Conservation (phyloP, 2,113 vertebrate species). For the Bostrychus sinensis region DNA sequence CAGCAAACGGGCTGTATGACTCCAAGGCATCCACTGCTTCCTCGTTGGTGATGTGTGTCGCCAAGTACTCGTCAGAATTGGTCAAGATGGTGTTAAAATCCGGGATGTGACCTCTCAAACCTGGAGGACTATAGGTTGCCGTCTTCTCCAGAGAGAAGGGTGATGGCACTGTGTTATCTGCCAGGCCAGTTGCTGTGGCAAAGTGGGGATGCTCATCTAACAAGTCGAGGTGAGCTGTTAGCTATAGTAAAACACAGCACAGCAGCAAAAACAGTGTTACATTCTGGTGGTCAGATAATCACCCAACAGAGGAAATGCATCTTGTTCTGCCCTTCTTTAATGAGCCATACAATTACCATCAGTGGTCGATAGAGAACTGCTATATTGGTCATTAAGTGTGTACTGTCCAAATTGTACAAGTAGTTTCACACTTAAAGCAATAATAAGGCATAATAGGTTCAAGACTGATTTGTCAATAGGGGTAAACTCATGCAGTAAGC, state of each 20-base stretch:
- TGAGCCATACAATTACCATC: conserved; percentile 61
- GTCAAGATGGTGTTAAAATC: conserved; percentile 37
- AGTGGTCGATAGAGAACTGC: conserved; percentile 45
- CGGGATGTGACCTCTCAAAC: conserved; percentile 44
- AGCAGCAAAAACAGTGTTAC: conserved; percentile 45
- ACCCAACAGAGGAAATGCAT: conserved; percentile 52
- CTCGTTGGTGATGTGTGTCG: conserved; percentile 20
- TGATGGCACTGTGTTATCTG: conserved; percentile 38
- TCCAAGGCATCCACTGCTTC: conserved; percentile 30
- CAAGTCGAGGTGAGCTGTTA: conserved; percentile 75
- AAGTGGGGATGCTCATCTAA: conserved; percentile 66
- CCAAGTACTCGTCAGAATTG: conserved; percentile 46
- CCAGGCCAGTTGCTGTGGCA: conserved; percentile 20
- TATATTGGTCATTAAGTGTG: conserved; percentile 42
- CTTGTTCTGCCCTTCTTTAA: conserved; percentile 50
- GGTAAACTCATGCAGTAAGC: too few relatives aligned
- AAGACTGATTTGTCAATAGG: not conserved
- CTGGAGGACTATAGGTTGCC: conserved; percentile 39
- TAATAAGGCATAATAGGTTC: conserved; percentile 50
- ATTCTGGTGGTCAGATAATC: conserved; percentile 52
- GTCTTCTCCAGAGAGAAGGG: conserved; percentile 55
- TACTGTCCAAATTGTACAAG: conserved; percentile 34
- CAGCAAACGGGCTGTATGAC: conserved; percentile 39
- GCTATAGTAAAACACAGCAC: conserved; percentile 59
- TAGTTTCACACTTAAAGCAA: conserved; percentile 43